Percentiles rank a stretch among this genome's conserved stretches.
Evolutionary conservation across 1,140 invertebrate species (phyloP).

Genomic region (Helicoverpa zea): DNA sequence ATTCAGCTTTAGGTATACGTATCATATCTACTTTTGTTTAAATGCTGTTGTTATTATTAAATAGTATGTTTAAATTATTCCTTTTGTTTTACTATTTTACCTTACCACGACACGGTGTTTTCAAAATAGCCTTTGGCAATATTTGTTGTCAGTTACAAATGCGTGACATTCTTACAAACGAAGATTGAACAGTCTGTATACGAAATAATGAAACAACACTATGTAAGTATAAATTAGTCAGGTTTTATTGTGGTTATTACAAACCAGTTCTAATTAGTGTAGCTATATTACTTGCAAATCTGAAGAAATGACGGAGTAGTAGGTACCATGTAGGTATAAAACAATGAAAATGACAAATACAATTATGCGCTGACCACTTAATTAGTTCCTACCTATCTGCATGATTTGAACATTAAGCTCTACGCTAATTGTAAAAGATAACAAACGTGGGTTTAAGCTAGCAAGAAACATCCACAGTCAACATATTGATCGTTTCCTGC

Average conservation of each 20-base stretch:
- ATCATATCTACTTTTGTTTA: constrained; percentile 12
- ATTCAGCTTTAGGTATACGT: constrained; percentile 20
- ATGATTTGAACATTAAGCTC: neutral
- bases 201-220: neutral
- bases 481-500: neutral
- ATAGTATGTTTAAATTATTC: constrained; percentile 9
- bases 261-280: too few relatives aligned
- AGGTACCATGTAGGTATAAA: neutral
- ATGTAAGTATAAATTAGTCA: neutral
- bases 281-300: too few relatives aligned
- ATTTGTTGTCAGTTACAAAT: constrained; percentile 67
- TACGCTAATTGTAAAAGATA: neutral
- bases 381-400: too few relatives aligned
- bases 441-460: neutral
- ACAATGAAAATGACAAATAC: neutral
- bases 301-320: neutral
- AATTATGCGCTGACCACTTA: too few relatives aligned
- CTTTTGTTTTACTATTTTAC: neutral
- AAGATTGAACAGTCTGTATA: constrained; percentile 49
- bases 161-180: constrained; percentile 62
- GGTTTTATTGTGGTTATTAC: too few relatives aligned
- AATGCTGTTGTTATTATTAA: constrained; percentile 38
- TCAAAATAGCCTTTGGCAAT: constrained; percentile 53
- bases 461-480: neutral
- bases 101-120: neutral